Evolutionary conservation across 2,888 invertebrate species (phyloP), one percentile per base, ranked within the genome.

Genomic region (Sicus ferrugineus): DNA sequence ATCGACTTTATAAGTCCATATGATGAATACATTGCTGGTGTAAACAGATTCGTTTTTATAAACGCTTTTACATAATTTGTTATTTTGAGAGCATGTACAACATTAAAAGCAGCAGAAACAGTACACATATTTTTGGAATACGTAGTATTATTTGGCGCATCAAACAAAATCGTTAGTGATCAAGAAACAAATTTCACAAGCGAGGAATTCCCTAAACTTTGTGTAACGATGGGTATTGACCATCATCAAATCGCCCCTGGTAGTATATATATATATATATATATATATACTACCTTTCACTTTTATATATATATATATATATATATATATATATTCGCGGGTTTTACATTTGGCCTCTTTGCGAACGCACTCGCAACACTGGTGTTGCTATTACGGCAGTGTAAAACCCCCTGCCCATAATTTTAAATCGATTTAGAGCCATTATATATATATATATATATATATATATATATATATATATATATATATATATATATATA

Each of bases 61-160:
- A 46, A 73, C 58, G 64, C 64, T 11, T 74, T 73, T 67, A 71
- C 73, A 19, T 72, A 73, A 67, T 72, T 69, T 66, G 69, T 54
- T 23, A 14, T 70, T 23, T 59, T 73, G 19, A 66, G 68, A 7
- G 71, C 68, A 6, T 72, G 72, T 52, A 74, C 69, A 64, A 72
- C 68, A n/a, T 34, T 72, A 38, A 67, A 63, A 67, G 58, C 70
- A 42, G 34, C 72, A 14, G 73, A 70, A 63, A 70, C 69, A 14
- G 71, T 70, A 26, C 59, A 67, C 2, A 34, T 61, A 21, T 64
- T 71, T 61, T 66, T 68, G 38, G 68, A 71, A 21, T 68, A 68
- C 54, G 63, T 73, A 65, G 65, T 62, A 69, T 48, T 70, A 54
- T 67, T 72, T 66, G 70, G 68, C 11, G 69, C 67, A 26, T 67